Base-by-base conservation (phyloP, 2,888 invertebrate genomes). In the Philhelius pedissequus region DNA sequence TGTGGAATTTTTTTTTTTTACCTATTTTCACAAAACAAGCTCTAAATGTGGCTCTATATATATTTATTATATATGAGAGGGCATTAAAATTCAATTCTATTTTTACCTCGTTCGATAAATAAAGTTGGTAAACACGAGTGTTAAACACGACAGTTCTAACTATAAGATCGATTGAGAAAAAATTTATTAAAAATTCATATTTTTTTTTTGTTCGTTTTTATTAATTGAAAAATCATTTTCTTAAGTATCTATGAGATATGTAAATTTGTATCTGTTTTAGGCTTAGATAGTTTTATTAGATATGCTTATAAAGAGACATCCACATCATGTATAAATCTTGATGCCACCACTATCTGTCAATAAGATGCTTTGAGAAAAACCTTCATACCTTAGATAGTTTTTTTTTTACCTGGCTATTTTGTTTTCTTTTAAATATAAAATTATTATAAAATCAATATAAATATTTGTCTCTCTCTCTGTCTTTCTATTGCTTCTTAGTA, bases 321-420 rank as follows among this genome's bases (percentile, higher is more conserved):
- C 15, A 11, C 32, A 11, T 4, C 9, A 6, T 32, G 9, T 40
- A 40, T 40, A 15, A 40, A 7, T 40, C 13, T 22, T n/a, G n/a
- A 8, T 38, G 40, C 9, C 22, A n/a, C 6, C 45, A 6, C 38
- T 40, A 25, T 40, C 60, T 58, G 43, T 64, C 64, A 64, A 54
- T 15, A 43, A 15, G 18, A 71, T 75, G 75, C 80, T 75, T 80
- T 75, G 80, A 80, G 74, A 60, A 22, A 64, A 64, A 64, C 64
- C 64, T 64, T 64, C 64, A 64, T 64, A 27, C 54, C 54, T 32
- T 54, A 13, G 18, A 54, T 30, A 60, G n/a, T 35, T 35, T 32
- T 54, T 8, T 54, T 30, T 30, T 4, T 30, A 11, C 32, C n/a
- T n/a, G n/a, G 30, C 9, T 54, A 20, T 56, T 54, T 38, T 58